Evolutionary conservation across 1,140 invertebrate species (phyloP), one percentile per base, ranked within the genome.

Genomic region (Brachionus calyciflorus): DNA sequence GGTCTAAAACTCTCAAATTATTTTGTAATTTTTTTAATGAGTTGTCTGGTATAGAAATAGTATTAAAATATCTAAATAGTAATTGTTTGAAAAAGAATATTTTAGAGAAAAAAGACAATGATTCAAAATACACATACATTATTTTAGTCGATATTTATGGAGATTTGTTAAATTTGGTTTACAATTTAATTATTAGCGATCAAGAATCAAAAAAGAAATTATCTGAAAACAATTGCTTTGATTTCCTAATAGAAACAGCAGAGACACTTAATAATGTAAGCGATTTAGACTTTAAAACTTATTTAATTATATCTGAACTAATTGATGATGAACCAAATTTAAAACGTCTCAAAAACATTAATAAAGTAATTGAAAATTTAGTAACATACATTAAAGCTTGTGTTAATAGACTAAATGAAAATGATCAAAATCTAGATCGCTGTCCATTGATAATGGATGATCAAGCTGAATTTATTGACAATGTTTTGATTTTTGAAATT

Each of bases 361-460:
- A 48, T 26, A 12, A 68, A 48, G 63, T 68, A 30, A 48, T 68
- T 14, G 63, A 41, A 41, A 5, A 68, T 44, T 48, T 68, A 30
- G 33, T 48, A 12, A 44, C 37, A 44, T 14, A 44, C 17, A 26
- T 41, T 26, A 48, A 68, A 41, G 26, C 63, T 41, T 68, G 63
- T 48, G 63, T 48, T 7, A 33, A 55, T 68, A 41, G n/a, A 68
- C 19, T 48, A 68, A 68, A 44, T 24, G 63, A 68, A 68, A 48
- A 41, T 68, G 37, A 44, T 30, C 17, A 41, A 48, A 21, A 41
- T 44, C 2, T 68, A 12, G 44, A 68, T 21, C 63, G 63, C 14
- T 68, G 63, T 68, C 63, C 63, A 14, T n/a, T 68, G 14, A 28
- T 28, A 30, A 12, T n/a, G 5, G 63, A 68, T 24, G 33, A 40